Base-by-base conservation (phyloP, 2,888 invertebrate genomes). In the Meiosimyza decipiens region DNA sequence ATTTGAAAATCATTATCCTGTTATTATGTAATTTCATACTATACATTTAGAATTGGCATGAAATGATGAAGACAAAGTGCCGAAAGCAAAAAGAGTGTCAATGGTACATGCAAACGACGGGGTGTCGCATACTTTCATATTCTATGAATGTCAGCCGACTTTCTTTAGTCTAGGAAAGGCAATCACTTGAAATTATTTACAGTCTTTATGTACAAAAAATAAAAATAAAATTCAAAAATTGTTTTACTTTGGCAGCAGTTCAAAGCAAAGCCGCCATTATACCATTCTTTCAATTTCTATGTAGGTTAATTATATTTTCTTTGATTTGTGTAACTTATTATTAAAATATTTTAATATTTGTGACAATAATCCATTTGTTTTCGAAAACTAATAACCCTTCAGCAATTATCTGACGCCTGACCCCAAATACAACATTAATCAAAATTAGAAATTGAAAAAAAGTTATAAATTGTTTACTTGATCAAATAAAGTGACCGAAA, bases 11-110 rank as follows among this genome's bases (percentile, higher is more conserved):
- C 65, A 76, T 77, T 77, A 77, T 74, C 73, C 72, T 66, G 73
- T 79, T 76, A 82, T 82, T 82, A 82, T 82, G 81, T 82, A 83
- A 83, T 82, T 81, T 80, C 78, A 76, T 72, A 73, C 73, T 77
- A 76, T 72, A 73, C 73, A 78, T 69, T 65, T 55, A 4, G n/a
- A 57, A 16, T 18, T 40, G 47, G 63, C 7, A 47, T 7, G 66
- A 54, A 28, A 65, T 18, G 40, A 9, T n/a, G n/a, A 40, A 9
- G n/a, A 33, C 18, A 18, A 33, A 66, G 57, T 11, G 13, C 1
- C 57, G 3, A 18, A 18, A 3, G n/a, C 47, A 47, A 6, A 22
- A 63, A 12, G 40, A 47, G 49, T 11, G 49, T 49, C 16, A 18
- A 33, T 49, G 47, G 60, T 28, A 33, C 60, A 40, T 16, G n/a